Evolutionary conservation across 2,888 invertebrate genomes (phyloP), one percentile per base, ranked within the genome.

Genomic region (Anthrax anthrax): DNA sequence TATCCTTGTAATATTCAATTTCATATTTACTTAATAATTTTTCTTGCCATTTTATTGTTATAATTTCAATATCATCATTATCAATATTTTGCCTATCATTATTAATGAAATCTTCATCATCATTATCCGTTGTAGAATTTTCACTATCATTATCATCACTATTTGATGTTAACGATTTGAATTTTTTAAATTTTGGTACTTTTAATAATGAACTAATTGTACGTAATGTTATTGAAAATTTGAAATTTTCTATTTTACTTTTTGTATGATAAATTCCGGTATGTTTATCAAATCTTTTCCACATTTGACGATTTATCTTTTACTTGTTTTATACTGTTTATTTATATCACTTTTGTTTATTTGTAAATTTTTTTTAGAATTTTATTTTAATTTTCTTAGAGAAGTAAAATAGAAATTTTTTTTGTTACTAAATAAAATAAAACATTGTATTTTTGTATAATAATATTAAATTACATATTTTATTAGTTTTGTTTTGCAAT

Each of bases 11-110:
- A 46, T 72, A 72, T 43, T 75, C 70, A 12, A 73, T 58, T 61
- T 85, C 84, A 55, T 66, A 67, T 10, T 67, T 64, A 52, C 79
- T 78, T 48, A 83, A 78, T 1, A 73, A 62, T 66, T 85, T 86
- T 58, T 84, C 74, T 60, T 86, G 85, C 86, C 86, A 86, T 53
- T 64, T 62, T 51, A 85, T 77, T 38, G 52, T 58, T 47, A 69
- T 61, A 4, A 51, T 45, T 43, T 49, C 54, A 6, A 51, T 42
- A 37, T 44, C 38, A 13, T 56, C 53, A 38, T 53, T 52, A 16
- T 52, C 41, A 27, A 40, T 23, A 8, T 47, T 44, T 12, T 14
- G 44, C n/a, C n/a, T n/a, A 36, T 18, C 16, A 18, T 32, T 44
- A 44, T 3, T 12, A 32, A 3, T 12, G 3, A 14, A 23, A 18